Evolutionary conservation across 2,888 invertebrate genomes (phyloP).

Genomic region (Bedellia somnulentella): DNA sequence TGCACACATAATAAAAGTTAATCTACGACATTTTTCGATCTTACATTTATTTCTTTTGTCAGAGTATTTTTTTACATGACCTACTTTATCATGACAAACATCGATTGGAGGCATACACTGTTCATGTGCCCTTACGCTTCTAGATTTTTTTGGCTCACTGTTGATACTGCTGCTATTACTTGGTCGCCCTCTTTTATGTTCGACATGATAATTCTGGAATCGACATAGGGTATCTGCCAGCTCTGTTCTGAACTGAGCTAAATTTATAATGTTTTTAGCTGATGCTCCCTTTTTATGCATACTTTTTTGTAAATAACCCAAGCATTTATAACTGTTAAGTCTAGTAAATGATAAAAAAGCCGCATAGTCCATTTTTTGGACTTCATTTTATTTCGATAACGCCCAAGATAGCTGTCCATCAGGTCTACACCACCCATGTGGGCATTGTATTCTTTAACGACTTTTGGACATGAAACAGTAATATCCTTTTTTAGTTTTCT

Average conservation of each 20-base stretch:
- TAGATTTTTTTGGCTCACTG: constrained; percentile 1
- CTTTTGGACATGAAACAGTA: constrained; percentile 20
- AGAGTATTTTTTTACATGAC: constrained; percentile 4
- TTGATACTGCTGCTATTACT: not conserved
- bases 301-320: constrained; percentile 16
- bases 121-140: not conserved
- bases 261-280: constrained; percentile 2
- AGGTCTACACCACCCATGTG: constrained; percentile 25
- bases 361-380: constrained; percentile 23
- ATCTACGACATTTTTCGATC: constrained; percentile 1
- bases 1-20: constrained; percentile 5
- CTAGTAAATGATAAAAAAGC: constrained; percentile 21
- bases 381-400: constrained; percentile 16
- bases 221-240: constrained; percentile 5
- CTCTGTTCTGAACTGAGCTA: constrained; percentile 5
- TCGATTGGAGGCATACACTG: constrained; percentile 1
- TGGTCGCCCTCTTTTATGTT: constrained; percentile 6
- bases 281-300: constrained; percentile 1
- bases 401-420: constrained; percentile 20
- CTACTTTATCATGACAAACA: constrained; percentile 4
- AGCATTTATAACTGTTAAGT: constrained; percentile 18
- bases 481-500: constrained; percentile 17
- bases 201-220: constrained; percentile 2
- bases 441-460: constrained; percentile 21
- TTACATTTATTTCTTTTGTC: constrained; percentile 4